A percentile compares a stretch with the other conserved stretches of the same genome.
Evolutionary conservation across 2,113 vertebrate genomes (phyloP).

Genomic region (Cyanistes caeruleus): DNA sequence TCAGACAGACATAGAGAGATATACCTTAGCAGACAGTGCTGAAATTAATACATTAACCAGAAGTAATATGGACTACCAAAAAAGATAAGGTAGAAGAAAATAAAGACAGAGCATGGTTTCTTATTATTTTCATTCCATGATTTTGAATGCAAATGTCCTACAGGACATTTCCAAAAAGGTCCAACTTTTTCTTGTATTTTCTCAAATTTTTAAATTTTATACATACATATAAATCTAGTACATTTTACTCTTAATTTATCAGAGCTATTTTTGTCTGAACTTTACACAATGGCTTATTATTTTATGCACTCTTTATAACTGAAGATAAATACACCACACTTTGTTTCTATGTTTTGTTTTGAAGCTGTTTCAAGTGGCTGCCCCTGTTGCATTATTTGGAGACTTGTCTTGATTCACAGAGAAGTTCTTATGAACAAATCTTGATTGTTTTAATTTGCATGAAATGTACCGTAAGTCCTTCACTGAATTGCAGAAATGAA

Average conservation of each 20-base stretch:
- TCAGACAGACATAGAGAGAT: not conserved
- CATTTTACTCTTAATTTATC: not conserved
- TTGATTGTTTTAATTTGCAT: not conserved
- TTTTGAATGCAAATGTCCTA: not conserved
- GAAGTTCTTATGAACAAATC: not conserved
- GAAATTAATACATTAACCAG: not conserved
- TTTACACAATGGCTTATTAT: not conserved
- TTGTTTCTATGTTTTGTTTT: not conserved
- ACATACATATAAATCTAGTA: not conserved
- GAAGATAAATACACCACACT: not conserved
- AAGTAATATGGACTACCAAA: not conserved
- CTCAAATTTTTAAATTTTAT: not conserved
- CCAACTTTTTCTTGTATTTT: not conserved
- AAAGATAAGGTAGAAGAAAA: not conserved
- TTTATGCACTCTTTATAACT: not conserved
- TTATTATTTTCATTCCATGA: not conserved
- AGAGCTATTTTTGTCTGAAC: not conserved
- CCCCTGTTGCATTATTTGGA: not conserved
- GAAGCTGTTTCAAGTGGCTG: not conserved
- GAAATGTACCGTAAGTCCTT: not conserved
- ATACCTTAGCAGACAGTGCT: not conserved
- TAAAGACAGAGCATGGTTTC: not conserved
- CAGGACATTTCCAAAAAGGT: not conserved
- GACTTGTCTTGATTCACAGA: not conserved
- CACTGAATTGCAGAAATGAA: not conserved